These are phyloP conservation scores for Anser brachyrhynchus DNA, from an alignment of 2,113 vertebrate species.

Conservation along the genomic window DNA sequence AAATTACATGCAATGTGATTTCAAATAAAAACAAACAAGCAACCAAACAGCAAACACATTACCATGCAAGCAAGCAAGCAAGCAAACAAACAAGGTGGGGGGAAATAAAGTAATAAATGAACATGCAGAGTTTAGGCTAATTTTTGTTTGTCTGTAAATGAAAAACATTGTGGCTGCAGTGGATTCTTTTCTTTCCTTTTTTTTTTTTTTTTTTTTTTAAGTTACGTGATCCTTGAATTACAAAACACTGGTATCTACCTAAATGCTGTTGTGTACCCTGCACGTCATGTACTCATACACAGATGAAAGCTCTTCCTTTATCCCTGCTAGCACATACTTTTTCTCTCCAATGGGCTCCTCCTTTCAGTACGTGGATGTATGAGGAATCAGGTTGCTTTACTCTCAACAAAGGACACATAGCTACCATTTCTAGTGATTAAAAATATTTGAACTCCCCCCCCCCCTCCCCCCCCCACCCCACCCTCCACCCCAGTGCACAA, in stretches of 20 bases:
- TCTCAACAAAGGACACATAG: neutral
- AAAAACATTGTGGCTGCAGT: neutral
- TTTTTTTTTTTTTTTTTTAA: neutral
- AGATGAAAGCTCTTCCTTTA: conserved; percentile 23
- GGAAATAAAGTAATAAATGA: conserved; percentile 4
- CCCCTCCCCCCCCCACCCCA: too few relatives aligned
- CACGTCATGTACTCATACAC: neutral
- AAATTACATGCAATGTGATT: conserved; percentile 42
- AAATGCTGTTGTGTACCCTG: neutral
- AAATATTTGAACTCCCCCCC: conserved; percentile 20
- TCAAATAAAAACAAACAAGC: conserved; percentile 37
- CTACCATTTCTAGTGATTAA: neutral
- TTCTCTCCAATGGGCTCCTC: neutral
- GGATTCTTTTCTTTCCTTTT: neutral
- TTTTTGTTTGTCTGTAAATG: conserved; percentile 45
- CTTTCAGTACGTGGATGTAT: neutral
- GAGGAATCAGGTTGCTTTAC: neutral
- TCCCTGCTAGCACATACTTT: neutral
- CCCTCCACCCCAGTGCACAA: neutral
- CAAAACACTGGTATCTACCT: neutral
- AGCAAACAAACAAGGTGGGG: neutral
- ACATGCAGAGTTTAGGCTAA: neutral
- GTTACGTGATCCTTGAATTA: neutral
- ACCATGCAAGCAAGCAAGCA: neutral
- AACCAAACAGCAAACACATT: neutral